Conservation (phyloP, 2,888 invertebrate genomes). For the Eupithecia abbreviata region DNA sequence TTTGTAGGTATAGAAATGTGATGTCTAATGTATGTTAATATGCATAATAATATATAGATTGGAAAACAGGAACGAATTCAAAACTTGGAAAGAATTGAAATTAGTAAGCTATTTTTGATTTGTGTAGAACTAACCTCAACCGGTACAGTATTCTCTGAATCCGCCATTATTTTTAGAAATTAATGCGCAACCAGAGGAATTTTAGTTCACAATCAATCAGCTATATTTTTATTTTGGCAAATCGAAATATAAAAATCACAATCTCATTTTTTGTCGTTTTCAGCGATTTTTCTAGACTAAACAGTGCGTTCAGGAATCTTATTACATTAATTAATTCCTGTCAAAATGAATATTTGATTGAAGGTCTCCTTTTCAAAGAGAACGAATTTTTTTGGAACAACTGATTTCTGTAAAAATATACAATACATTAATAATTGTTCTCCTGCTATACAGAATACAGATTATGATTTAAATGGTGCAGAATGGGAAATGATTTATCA, state of each 20-base stretch:
- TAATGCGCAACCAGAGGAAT: background rate
- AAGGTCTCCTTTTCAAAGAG: background rate
- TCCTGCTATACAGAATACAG: background rate
- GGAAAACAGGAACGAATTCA: background rate
- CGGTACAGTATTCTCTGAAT: slow-evolving; percentile 25
- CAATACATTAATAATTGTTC: background rate
- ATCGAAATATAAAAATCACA: background rate
- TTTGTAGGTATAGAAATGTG: background rate
- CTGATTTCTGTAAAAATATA: background rate
- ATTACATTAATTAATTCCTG: background rate
- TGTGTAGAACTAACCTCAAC: slow-evolving; percentile 26
- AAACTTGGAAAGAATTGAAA: background rate
- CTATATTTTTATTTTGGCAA: background rate
- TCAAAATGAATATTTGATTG: background rate
- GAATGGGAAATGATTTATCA: background rate
- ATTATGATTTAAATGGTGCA: background rate
- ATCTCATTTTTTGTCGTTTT: background rate
- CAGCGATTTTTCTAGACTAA: slow-evolving; percentile 8
- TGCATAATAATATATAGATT: too few relatives aligned
- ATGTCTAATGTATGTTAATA: too few relatives aligned
- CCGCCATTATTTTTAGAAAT: slow-evolving; percentile 28
- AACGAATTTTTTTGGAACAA: background rate
- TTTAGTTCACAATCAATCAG: background rate
- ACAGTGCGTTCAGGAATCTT: slow-evolving; percentile 2
- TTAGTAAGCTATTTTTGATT: background rate